Percentiles rank a stretch among this genome's conserved stretches.
Conservation (phyloP, 1,140 invertebrate genomes). For the Cydia strobilella region DNA sequence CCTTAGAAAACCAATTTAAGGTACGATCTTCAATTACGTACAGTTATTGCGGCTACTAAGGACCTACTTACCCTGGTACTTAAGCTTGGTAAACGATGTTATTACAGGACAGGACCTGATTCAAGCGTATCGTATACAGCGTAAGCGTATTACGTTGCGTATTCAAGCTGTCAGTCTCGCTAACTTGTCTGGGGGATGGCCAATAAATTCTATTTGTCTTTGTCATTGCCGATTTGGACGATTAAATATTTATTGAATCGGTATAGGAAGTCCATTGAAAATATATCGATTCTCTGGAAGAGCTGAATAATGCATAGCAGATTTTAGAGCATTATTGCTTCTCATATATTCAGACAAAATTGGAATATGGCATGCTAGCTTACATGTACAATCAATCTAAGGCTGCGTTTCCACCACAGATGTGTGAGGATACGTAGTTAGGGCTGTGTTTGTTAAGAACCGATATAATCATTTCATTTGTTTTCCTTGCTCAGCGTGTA, state of each 20-base stretch:
- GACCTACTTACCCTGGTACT: background rate
- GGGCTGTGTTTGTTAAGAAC: too few relatives aligned
- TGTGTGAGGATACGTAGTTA: too few relatives aligned
- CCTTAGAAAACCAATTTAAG: background rate
- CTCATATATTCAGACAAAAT: too few relatives aligned
- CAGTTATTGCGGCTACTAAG: background rate
- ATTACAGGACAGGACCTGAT: background rate
- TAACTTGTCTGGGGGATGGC: conserved; percentile 1
- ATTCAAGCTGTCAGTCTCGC: background rate
- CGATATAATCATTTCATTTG: too few relatives aligned
- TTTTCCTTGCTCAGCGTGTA: too few relatives aligned
- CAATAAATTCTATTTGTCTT: background rate
- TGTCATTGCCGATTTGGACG: background rate
- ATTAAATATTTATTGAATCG: background rate
- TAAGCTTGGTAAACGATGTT: background rate
- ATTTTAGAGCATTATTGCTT: background rate
- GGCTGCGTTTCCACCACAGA: too few relatives aligned
- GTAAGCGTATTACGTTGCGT: background rate
- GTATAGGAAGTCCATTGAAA: background rate
- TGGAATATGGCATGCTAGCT: too few relatives aligned
- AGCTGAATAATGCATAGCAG: background rate
- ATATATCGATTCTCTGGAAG: background rate
- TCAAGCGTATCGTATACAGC: too few relatives aligned
- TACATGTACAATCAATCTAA: too few relatives aligned
- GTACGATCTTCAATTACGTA: background rate